Base-by-base conservation (phyloP, 2,888 invertebrate species). In the Lasioglossum figueresi region DNA sequence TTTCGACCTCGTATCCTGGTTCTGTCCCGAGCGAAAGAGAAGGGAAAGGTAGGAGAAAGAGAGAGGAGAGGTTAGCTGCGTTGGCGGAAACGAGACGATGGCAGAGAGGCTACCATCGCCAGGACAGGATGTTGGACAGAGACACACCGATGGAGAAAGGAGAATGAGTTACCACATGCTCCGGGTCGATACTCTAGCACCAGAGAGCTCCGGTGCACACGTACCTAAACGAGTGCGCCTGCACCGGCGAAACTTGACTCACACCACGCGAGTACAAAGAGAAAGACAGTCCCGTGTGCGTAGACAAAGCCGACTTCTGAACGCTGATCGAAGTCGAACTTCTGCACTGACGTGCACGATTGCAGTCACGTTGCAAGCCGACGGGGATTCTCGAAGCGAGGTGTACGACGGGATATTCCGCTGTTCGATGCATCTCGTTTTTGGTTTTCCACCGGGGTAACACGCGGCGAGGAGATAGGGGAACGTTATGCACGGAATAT, bases 101-200 rank as follows among this genome's bases (percentile, higher is more conserved):
- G 48, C 45, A 76, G 83, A 45, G 78, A 75, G 70, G 74, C 76
- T 75, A 63, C 27, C 56, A 68, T 70, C 45, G 34, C 73, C 70
- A 34, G 8, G 4, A 4, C 77, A 77, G 85, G 84, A 37, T 79
- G 72, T 66, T 78, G 52, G 75, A 83, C 84, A 40, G 79, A 74
- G 68, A 71, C 79, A 14, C 45, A 48, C 72, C 74, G 83, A 85
- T 74, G 85, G 82, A 88, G 85, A 84, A 89, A 90, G 85, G 91
- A 89, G 88, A 88, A 72, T 81, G 76, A 86, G 87, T 76, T 79
- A 82, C 78, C 85, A 87, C 84, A 89, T 84, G 86, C 84, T 83
- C 82, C 91, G 91, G 93, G 93, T 94, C 94, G 94, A 94, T 94
- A 94, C 92, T 93, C 93, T 88, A 88, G 93, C 91, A 92, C 93